Base-by-base conservation (phyloP, 2,888 invertebrate species). In the Panopea generosa region DNA sequence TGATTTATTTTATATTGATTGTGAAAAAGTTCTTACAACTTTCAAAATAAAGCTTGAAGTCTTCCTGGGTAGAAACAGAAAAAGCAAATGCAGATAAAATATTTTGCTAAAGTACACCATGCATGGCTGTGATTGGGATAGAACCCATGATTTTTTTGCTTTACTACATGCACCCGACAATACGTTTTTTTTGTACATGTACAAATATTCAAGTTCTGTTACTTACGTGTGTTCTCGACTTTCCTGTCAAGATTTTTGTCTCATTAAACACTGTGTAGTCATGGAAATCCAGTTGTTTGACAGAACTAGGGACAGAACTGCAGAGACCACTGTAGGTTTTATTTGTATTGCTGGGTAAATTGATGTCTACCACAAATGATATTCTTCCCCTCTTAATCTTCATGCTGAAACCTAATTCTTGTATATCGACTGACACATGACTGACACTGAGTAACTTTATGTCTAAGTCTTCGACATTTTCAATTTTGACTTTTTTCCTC, bases 181-280 rank as follows among this genome's bases (percentile, higher is more conserved):
- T n/a, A n/a, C n/a, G n/a, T n/a, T n/a, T n/a, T n/a, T n/a, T n/a
- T n/a, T n/a, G n/a, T n/a, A n/a, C n/a, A n/a, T n/a, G n/a, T n/a
- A n/a, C n/a, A n/a, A n/a, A n/a, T n/a, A n/a, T n/a, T n/a, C n/a
- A n/a, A n/a, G n/a, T n/a, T n/a, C n/a, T n/a, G n/a, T n/a, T 45
- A 66, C 66, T 66, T 72, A 72, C 72, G 14, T 60, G 33, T 18
- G 72, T 72, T 14, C 40, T 49, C n/a, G 40, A 16, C 38, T 60
- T 50, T 18, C 43, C 59, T 22, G 47, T 2, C 7, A 56, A 22
- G 7, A 47, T 16, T 22, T 3, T 11, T 14, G 3, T 3, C 3
- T 33, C 43, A 22, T 26, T 27, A 26, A 61, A 65, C 22, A 52
- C 27, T 16, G 20, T 40, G 45, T 75, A 75, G 11, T 70, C 65